Base-by-base conservation (phyloP, 2,797 vertebrate species). In the Enteromius unitaeniatus region DNA sequence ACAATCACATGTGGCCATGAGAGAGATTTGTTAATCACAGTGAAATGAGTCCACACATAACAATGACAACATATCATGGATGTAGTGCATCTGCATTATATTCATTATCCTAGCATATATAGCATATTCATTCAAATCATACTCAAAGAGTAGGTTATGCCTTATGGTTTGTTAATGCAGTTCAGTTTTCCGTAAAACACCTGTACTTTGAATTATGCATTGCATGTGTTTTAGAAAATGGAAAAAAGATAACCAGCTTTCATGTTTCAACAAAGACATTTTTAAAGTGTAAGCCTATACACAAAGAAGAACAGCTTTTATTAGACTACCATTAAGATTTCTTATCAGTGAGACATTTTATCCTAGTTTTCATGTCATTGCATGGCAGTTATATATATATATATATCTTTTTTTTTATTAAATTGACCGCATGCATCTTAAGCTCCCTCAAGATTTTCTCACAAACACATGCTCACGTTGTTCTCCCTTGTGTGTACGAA, bases 401-500 rank as follows among this genome's bases (percentile, higher is more conserved):
- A 42, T 42, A 42, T 42, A 37, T 42, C 2, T 42, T 21, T 21
- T 0, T 68, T 49, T 0, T 26, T 15, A 64, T 3, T 28, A 64
- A 31, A 31, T 31, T 31, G 28, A 4, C 28, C 3, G 15, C 15
- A 17, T 17, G 26, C 1, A 6, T 28, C 28, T 31, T 31, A 15
- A 31, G 15, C 62, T 31, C 14, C 62, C 3, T 31, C 26, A 64
- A 31, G 62, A 64, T 31, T 17, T 13, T 21, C 73, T 68, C 81
- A 47, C 79, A 72, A 75, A 58, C 73, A 58, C 28, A 37, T 31
- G 11, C 10, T 11, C 51, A 58, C 13, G 1, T 74, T 64, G 17
- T 82, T 88, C 83, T 76, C 91, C 88, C 88, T 87, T 90, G 82
- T 68, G 85, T 86, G 88, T 90, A 87, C 81, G 88, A 87, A 85